Conservation (phyloP, 2,797 vertebrate genomes). For the Harpagifer antarcticus region DNA sequence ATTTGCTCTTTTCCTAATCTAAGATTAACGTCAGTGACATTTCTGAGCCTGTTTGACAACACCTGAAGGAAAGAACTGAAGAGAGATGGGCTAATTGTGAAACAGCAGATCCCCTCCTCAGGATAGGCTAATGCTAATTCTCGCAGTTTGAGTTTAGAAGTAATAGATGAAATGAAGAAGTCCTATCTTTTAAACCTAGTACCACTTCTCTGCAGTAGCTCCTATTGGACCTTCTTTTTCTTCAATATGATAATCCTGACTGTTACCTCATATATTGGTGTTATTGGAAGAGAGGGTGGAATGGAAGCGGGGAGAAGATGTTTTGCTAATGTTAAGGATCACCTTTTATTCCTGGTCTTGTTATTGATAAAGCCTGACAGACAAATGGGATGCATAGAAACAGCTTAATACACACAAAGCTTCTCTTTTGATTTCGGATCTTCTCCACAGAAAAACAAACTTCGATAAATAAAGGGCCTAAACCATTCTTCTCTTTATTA, state of each 20-base stretch:
- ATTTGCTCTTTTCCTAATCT: conserved; percentile 57
- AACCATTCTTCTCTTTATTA: conserved; percentile 27
- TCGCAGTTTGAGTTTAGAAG: conserved; percentile 21
- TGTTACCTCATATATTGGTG: neutral
- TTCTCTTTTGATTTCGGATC: conserved; percentile 54
- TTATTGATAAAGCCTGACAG: conserved; percentile 28
- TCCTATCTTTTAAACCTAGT: conserved; percentile 3
- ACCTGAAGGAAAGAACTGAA: conserved; percentile 50
- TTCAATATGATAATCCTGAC: conserved; percentile 21
- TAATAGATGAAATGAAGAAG: conserved; percentile 35
- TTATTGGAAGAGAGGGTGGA: neutral
- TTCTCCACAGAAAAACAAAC: conserved; percentile 29
- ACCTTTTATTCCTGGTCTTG: conserved; percentile 14
- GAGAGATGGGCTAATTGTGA: conserved; percentile 50
- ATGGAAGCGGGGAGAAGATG: neutral
- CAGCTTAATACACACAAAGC: conserved; percentile 41
- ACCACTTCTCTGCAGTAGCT: neutral
- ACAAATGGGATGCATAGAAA: neutral
- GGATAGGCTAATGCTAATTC: conserved; percentile 68
- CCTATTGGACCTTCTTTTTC: conserved; percentile 11
- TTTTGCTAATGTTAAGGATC: neutral
- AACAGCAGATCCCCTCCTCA: conserved; percentile 55
- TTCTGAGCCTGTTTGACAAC: conserved; percentile 53
- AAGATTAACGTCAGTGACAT: conserved; percentile 70
- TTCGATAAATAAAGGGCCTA: conserved; percentile 25